Conservation (phyloP, 1,140 invertebrate genomes). For the Alviniconcha marisindica region DNA sequence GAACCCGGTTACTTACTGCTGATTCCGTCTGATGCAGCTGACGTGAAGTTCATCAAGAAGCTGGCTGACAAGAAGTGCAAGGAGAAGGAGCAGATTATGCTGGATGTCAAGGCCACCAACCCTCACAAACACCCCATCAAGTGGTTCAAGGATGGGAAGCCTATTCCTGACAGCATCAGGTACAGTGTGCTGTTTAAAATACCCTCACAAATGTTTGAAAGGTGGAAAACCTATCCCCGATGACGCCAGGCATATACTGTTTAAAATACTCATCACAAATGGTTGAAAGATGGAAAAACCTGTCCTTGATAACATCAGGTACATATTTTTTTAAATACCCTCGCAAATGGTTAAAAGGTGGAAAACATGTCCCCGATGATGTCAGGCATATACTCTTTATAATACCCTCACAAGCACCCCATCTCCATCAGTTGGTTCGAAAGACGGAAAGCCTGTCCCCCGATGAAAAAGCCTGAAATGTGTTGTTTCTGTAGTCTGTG, state of each 20-base stretch:
- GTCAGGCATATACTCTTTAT: too few relatives aligned
- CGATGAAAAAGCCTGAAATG: too few relatives aligned
- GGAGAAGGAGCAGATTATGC: constrained; percentile 91
- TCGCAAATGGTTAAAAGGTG: too few relatives aligned
- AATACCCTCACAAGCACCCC: too few relatives aligned
- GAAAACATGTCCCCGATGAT: too few relatives aligned
- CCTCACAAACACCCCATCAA: constrained; percentile 92
- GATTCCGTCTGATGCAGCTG: constrained; percentile 83
- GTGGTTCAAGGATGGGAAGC: constrained; percentile 94
- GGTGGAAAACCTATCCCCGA: neutral
- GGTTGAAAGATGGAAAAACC: too few relatives aligned
- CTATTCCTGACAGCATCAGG: constrained; percentile 44
- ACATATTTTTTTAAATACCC: too few relatives aligned
- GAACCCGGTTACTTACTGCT: too few relatives aligned
- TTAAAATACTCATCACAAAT: too few relatives aligned
- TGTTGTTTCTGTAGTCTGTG: too few relatives aligned
- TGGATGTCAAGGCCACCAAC: constrained; percentile 96
- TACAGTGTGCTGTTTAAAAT: neutral
- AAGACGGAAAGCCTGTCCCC: too few relatives aligned
- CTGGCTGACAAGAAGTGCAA: constrained; percentile 93
- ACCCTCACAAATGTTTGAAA: neutral
- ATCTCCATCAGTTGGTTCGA: too few relatives aligned
- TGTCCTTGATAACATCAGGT: constrained; percentile 4
- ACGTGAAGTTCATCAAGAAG: constrained; percentile 97
- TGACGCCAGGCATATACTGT: neutral